phyloP scores from a whole-genome alignment of 2,888 invertebrate genomes.

The Lamproptera curius region DNA sequence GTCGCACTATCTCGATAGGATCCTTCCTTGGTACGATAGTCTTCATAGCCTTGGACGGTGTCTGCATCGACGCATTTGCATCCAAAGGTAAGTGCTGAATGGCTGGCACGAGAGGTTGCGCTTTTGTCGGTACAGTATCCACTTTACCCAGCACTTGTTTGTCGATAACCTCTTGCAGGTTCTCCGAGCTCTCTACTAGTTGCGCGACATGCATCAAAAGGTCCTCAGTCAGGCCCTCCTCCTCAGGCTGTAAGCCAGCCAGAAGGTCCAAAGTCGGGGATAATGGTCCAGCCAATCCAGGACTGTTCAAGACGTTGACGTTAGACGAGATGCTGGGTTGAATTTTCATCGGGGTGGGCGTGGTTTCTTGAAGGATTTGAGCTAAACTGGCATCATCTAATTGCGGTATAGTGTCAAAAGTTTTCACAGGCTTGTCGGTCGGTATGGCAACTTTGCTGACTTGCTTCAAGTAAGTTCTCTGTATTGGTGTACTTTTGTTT shows the following conservation, averaged over 20 bases:
- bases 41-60: slow-evolving; percentile 38
- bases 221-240: slow-evolving; percentile 83
- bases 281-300: slow-evolving; percentile 72
- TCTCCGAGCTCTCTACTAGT: slow-evolving; percentile 82
- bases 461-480: slow-evolving; percentile 46
- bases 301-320: slow-evolving; percentile 61
- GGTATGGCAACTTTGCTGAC: slow-evolving; percentile 40
- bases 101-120: slow-evolving; percentile 32
- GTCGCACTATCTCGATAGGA: slow-evolving; percentile 84
- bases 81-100: slow-evolving; percentile 28
- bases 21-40: slow-evolving; percentile 63
- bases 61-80: slow-evolving; percentile 11
- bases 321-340: slow-evolving; percentile 47
- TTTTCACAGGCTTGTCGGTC: slow-evolving; percentile 48
- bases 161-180: slow-evolving; percentile 85
- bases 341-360: slow-evolving; percentile 45
- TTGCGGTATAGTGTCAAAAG: slow-evolving; percentile 64
- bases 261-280: slow-evolving; percentile 79
- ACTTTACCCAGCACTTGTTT: slow-evolving; percentile 79
- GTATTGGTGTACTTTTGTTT: slow-evolving; percentile 32
- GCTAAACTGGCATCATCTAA: slow-evolving; percentile 71
- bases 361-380: slow-evolving; percentile 68
- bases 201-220: slow-evolving; percentile 86
- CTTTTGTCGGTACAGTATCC: slow-evolving; percentile 41
- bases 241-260: slow-evolving; percentile 80